These are phyloP conservation scores for Suricata suricatta DNA, from an alignment of 2,113 vertebrate species.

Conservation along the genomic window DNA sequence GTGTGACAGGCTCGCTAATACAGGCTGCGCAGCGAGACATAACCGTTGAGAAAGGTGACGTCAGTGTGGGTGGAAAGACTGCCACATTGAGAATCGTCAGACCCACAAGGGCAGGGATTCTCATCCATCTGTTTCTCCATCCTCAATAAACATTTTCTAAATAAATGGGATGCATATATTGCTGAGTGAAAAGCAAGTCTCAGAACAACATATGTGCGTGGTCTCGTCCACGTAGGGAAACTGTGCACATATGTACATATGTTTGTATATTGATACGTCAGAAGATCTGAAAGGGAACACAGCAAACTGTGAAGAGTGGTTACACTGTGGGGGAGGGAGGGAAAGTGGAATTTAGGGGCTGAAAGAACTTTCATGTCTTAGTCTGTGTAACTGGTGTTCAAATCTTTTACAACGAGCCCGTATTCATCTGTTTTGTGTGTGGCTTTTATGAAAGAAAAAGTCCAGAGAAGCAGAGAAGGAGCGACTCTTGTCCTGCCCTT, in stretches of 20 bases:
- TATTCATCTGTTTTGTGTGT: conserved; percentile 39
- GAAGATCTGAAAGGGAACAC: background rate
- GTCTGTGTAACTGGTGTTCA: background rate
- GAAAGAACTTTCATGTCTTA: conserved; percentile 21
- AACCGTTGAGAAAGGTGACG: rapidly evolving
- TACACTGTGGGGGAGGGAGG: background rate
- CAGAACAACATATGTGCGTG: background rate
- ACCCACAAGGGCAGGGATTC: background rate
- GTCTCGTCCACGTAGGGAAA: background rate
- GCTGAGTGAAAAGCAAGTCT: background rate
- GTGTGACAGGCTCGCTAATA: no score
- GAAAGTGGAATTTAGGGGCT: background rate
- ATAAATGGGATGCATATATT: background rate
- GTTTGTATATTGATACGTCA: background rate
- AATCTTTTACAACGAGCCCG: background rate
- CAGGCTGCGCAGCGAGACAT: rapidly evolving
- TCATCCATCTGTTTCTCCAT: no score
- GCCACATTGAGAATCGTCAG: rapidly evolving
- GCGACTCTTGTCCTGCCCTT: background rate
- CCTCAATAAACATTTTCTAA: background rate
- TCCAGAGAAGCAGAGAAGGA: background rate
- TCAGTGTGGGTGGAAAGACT: background rate
- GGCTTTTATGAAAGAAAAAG: conserved; percentile 47
- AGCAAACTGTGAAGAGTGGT: background rate
- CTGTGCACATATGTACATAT: background rate